These are phyloP conservation scores for Aplysina aerophoba DNA, from an alignment of 37 sponge, comb jelly and placozoan species.

Conservation along the genomic window DNA sequence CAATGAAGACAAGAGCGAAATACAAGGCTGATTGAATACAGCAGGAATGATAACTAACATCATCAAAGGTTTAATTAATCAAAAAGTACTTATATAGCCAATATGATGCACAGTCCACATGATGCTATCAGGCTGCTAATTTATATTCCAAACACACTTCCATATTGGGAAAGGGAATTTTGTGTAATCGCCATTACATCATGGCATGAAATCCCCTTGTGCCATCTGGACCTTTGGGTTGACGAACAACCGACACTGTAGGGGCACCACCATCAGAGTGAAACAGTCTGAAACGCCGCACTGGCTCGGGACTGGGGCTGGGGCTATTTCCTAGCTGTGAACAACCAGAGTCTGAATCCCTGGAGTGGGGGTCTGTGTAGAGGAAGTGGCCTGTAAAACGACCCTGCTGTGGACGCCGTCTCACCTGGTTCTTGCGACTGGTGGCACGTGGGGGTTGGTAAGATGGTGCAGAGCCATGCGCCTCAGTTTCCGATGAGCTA, in stretches of 20 bases:
- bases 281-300: constrained; percentile 19
- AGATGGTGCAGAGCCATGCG: not conserved
- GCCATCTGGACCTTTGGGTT: constrained; percentile 91
- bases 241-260: constrained; percentile 51
- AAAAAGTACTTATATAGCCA: no score
- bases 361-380: no score
- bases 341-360: constrained; percentile 65
- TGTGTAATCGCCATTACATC: no score
- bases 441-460: not conserved
- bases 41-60: no score
- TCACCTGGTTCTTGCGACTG: constrained; percentile 15
- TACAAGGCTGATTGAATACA: no score
- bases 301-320: constrained; percentile 55
- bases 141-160: no score
- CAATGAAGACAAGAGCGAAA: no score
- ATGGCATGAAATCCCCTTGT: constrained; percentile 67
- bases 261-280: not conserved
- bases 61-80: no score
- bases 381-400: not conserved
- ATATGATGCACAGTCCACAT: no score
- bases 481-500: constrained; percentile 20
- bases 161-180: no score
- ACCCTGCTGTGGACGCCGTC: not conserved
- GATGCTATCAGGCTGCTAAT: no score
- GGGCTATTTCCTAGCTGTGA: constrained; percentile 46